Percentiles rank a stretch among this genome's conserved stretches.
Evolutionary conservation across 2,888 invertebrate species (phyloP).

Genomic region (Aleiodes testaceus): DNA sequence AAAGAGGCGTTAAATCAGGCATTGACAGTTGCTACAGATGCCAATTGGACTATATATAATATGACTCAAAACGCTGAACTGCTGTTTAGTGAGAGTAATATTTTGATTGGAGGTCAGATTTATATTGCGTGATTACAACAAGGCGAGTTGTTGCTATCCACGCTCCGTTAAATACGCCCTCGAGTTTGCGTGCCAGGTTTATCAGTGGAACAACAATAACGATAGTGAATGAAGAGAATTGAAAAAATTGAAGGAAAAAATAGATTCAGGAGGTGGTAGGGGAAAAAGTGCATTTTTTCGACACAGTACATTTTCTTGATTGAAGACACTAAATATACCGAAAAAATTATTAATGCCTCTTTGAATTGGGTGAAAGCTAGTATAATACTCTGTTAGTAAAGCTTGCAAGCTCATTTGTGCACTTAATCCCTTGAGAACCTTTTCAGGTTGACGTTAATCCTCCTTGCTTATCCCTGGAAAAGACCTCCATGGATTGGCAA

Average conservation of each 20-base stretch:
- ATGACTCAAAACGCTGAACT: constrained; percentile 9
- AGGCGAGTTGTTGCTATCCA: constrained; percentile 43
- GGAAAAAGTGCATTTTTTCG: too few species aligned
- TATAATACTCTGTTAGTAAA: constrained; percentile 8
- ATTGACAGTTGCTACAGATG: constrained; percentile 44
- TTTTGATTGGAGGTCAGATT: constrained; percentile 53
- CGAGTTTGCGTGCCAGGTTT: constrained; percentile 29
- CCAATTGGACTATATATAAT: constrained; percentile 42
- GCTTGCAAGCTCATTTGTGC: constrained; percentile 42
- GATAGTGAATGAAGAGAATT: neutral
- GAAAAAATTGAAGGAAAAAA: neutral
- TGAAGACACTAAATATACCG: neutral
- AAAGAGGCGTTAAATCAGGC: constrained; percentile 56
- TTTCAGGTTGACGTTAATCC: constrained; percentile 42
- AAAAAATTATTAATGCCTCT: constrained; percentile 9
- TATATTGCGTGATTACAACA: constrained; percentile 48
- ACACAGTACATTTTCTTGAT: neutral
- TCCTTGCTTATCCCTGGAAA: constrained; percentile 35
- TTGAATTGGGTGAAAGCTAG: neutral
- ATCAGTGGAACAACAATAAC: constrained; percentile 17
- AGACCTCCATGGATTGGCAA: constrained; percentile 32
- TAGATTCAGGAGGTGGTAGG: too few species aligned
- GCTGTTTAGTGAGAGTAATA: constrained; percentile 50
- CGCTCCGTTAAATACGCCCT: constrained; percentile 51
- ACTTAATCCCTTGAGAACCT: constrained; percentile 43